A percentile compares a stretch with the other conserved stretches of the same genome.
Evolutionary conservation across 2,797 vertebrate species (phyloP).

Genomic region (Remorina albescens): DNA sequence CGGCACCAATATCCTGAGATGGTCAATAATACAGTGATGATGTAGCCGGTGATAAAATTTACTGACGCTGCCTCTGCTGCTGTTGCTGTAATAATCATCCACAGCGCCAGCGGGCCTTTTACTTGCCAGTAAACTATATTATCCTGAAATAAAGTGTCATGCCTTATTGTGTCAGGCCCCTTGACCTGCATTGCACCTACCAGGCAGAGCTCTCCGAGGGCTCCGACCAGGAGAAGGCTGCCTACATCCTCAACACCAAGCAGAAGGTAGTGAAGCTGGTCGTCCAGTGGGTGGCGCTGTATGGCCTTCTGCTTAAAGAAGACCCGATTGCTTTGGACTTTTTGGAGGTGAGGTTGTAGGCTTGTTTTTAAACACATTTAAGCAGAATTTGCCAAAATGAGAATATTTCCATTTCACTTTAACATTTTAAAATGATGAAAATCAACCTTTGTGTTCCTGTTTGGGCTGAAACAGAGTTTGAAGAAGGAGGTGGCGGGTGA

Average conservation of each 20-base stretch:
- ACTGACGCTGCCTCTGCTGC: neutral
- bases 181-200: slow-evolving; percentile 89
- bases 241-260: slow-evolving; percentile 87
- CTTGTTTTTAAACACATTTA: neutral
- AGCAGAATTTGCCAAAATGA: neutral
- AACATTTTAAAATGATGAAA: neutral
- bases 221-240: slow-evolving; percentile 89
- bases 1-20: slow-evolving; percentile 93
- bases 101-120: neutral
- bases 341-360: slow-evolving; percentile 87
- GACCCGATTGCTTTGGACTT: slow-evolving; percentile 87
- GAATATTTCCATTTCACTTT: neutral
- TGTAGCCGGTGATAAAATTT: neutral
- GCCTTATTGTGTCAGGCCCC: slow-evolving; percentile 47
- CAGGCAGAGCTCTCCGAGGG: slow-evolving; percentile 88
- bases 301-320: slow-evolving; percentile 86
- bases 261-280: slow-evolving; percentile 93
- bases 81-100: neutral
- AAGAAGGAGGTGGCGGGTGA: slow-evolving; percentile 88
- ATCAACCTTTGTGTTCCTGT: slow-evolving; percentile 1
- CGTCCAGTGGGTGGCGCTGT: slow-evolving; percentile 92
- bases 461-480: slow-evolving; percentile 82
- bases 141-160: neutral
- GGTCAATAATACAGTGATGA: neutral
- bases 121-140: neutral